These are phyloP conservation scores for Cyclargus thomasi DNA, from an alignment of 1,140 invertebrate genomes.

Conservation along the genomic window DNA sequence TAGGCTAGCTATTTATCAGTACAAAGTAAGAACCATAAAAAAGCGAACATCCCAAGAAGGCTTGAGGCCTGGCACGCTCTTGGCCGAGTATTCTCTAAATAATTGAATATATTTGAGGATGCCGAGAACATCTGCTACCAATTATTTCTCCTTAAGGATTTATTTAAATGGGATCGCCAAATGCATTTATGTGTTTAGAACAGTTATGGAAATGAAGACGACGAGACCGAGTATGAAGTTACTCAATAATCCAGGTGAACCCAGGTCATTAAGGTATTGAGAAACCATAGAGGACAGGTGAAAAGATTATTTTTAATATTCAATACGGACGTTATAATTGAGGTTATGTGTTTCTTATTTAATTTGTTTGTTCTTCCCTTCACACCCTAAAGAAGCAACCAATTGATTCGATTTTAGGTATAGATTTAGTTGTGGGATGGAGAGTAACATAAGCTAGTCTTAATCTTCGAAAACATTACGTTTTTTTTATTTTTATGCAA, in stretches of 20 bases:
- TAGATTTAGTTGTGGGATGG: too few species aligned
- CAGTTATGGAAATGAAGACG: background rate
- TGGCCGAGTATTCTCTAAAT: background rate
- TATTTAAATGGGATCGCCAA: background rate
- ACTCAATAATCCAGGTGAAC: background rate
- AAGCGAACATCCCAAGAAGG: background rate
- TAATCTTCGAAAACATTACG: too few species aligned
- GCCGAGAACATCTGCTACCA: background rate
- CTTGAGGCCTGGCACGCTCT: background rate
- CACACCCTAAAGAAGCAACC: too few species aligned
- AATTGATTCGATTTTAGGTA: too few species aligned
- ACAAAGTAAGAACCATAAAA: background rate
- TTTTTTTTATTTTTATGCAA: too few species aligned
- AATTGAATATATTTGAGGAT: background rate
- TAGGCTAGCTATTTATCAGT: too few species aligned
- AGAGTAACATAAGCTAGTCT: too few species aligned
- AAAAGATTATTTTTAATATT: background rate
- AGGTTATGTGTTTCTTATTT: too few species aligned
- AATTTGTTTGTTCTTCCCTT: too few species aligned
- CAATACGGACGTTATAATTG: too few species aligned
- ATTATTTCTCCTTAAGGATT: background rate
- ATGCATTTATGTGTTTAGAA: background rate
- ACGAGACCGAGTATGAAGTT: background rate
- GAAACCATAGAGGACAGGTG: background rate
- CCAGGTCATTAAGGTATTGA: background rate